phyloP scores from a whole-genome alignment of 2,113 vertebrate genomes.

The Anser cygnoides region DNA sequence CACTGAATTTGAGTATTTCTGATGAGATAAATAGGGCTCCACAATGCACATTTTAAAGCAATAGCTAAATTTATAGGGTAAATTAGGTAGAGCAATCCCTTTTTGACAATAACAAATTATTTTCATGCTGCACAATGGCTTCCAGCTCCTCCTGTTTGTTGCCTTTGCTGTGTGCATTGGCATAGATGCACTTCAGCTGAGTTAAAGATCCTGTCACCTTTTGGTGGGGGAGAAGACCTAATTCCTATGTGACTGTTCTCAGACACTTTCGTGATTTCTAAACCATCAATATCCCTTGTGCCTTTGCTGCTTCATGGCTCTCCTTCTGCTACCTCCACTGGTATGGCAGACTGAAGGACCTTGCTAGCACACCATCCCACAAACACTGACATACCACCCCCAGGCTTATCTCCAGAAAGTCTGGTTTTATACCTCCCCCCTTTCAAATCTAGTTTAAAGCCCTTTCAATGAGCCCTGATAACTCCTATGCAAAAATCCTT shows the following conservation, averaged over 20 bases:
- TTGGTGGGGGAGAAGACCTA: no score
- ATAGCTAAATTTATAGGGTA: background rate
- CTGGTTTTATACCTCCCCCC: background rate
- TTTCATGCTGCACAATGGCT: background rate
- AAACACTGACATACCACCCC: background rate
- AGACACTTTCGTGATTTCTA: no score
- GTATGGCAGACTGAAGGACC: background rate
- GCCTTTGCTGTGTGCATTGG: no score
- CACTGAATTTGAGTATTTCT: background rate
- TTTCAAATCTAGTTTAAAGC: background rate
- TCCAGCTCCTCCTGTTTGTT: background rate
- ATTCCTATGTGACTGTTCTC: no score
- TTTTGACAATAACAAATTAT: background rate
- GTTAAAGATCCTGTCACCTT: no score
- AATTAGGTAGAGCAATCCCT: background rate
- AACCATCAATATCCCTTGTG: background rate
- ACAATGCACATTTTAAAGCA: background rate
- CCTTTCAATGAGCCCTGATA: background rate
- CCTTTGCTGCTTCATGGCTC: background rate
- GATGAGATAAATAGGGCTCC: rapidly evolving
- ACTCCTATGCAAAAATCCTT: background rate
- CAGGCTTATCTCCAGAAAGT: background rate
- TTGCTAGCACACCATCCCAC: background rate
- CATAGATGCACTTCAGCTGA: background rate
- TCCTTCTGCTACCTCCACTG: background rate